These are phyloP conservation scores for Ypsolopha scabrella DNA, from an alignment of 2,888 invertebrate genomes.

Conservation along the genomic window DNA sequence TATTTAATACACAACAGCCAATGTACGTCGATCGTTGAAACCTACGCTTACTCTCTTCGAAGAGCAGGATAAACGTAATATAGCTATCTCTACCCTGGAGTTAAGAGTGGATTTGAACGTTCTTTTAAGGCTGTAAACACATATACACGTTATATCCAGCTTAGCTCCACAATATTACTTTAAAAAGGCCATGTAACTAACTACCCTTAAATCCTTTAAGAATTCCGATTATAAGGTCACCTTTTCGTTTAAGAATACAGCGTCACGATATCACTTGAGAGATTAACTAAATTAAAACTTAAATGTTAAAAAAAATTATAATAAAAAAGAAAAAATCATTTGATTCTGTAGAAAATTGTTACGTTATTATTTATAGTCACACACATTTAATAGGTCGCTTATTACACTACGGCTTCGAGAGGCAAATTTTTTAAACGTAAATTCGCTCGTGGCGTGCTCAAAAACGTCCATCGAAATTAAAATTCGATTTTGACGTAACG, in stretches of 20 bases:
- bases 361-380: constrained; percentile 52
- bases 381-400: constrained; percentile 49
- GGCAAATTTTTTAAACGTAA: constrained; percentile 27
- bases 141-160: constrained; percentile 18
- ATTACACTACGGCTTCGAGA: constrained; percentile 41
- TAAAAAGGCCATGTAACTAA: constrained; percentile 61
- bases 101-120: background rate
- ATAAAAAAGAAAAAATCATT: constrained; percentile 26
- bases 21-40: background rate
- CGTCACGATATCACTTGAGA: constrained; percentile 61
- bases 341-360: constrained; percentile 60
- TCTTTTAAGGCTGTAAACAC: background rate
- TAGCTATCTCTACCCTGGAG: background rate
- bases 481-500: constrained; percentile 2
- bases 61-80: background rate
- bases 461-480: too few relatives aligned
- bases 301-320: constrained; percentile 26
- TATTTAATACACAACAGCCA: constrained; percentile 1
- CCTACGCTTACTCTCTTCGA: background rate
- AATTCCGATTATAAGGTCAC: constrained; percentile 65
- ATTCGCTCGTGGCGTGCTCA: constrained; percentile 10
- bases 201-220: constrained; percentile 64
- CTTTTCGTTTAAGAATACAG: constrained; percentile 55
- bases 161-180: constrained; percentile 45
- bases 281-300: constrained; percentile 39